A percentile compares a stretch with the other conserved stretches of the same genome.
phyloP scores from a whole-genome alignment of 2,797 vertebrate species.

The Clarias laeviceps region DNA sequence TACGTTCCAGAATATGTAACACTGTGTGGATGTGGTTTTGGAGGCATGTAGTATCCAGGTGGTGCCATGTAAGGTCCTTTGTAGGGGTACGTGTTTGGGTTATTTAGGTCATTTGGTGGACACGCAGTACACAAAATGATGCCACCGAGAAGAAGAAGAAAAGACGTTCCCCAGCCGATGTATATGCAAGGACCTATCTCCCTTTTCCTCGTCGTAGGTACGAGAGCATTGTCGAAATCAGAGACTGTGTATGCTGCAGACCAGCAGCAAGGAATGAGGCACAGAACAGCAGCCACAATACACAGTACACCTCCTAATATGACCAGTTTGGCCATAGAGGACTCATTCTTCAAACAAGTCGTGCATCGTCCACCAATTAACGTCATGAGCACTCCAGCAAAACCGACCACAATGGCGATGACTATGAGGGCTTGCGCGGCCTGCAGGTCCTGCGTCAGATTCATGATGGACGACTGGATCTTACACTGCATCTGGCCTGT shows the following conservation, averaged over 20 bases:
- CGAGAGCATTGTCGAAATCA: conserved; percentile 49
- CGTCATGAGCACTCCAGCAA: conserved; percentile 70
- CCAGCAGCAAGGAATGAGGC: conserved; percentile 62
- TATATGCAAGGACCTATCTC: conserved; percentile 60
- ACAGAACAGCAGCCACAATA: conserved; percentile 56
- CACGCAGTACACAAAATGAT: conserved; percentile 61
- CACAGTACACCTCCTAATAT: conserved; percentile 71
- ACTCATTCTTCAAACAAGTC: conserved; percentile 68
- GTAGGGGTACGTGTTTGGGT: conserved; percentile 54
- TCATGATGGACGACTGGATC: conserved; percentile 70
- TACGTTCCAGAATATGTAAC: conserved; percentile 64
- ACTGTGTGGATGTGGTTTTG: conserved; percentile 64
- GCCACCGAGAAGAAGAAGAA: conserved; percentile 59
- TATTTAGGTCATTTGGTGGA: conserved; percentile 54
- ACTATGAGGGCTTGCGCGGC: conserved; percentile 71
- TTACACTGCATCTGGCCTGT: conserved; percentile 83
- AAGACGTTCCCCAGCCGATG: conserved; percentile 61
- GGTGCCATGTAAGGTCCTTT: conserved; percentile 42
- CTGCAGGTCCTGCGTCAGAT: conserved; percentile 70
- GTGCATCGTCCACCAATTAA: conserved; percentile 76
- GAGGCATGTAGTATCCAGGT: conserved; percentile 56
- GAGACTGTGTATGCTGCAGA: conserved; percentile 53
- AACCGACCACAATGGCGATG: conserved; percentile 71
- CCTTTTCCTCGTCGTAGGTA: conserved; percentile 51
- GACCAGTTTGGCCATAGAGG: conserved; percentile 67